Conservation (phyloP, 2,797 vertebrate genomes). For the Crenichthys baileyi region DNA sequence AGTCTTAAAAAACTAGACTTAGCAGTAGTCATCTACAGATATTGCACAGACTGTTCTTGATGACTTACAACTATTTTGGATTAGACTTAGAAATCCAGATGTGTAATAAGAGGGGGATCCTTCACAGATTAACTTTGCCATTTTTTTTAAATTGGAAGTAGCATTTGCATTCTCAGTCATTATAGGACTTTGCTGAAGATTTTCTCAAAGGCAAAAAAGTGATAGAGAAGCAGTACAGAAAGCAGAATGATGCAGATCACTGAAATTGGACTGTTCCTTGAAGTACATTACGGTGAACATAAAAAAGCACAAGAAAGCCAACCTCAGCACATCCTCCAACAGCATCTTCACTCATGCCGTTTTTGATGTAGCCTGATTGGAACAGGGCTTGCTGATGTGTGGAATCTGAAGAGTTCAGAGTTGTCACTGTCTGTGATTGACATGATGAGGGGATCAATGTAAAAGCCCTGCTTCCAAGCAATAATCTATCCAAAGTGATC, state of each 20-base stretch:
- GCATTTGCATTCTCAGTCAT: not conserved
- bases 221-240: not conserved
- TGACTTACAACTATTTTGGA: not conserved
- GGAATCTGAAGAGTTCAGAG: constrained; percentile 72
- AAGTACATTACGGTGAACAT: constrained; percentile 33
- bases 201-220: not conserved
- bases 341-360: constrained; percentile 36
- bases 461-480: constrained; percentile 76
- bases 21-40: constrained; percentile 37
- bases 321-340: constrained; percentile 51
- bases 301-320: constrained; percentile 35
- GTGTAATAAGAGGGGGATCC: not conserved
- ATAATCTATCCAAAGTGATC: constrained; percentile 82
- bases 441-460: constrained; percentile 79
- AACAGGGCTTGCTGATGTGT: constrained; percentile 69
- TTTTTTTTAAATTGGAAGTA: not conserved
- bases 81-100: not conserved
- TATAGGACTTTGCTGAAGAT: not conserved
- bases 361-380: constrained; percentile 53
- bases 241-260: constrained; percentile 20
- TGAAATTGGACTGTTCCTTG: constrained; percentile 16
- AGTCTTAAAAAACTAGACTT: constrained; percentile 24
- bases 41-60: constrained; percentile 21
- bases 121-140: not conserved
- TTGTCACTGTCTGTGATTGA: constrained; percentile 79